Evolutionary conservation across 1,140 invertebrate species (phyloP).

Genomic region (Thereuonema tuberculata): DNA sequence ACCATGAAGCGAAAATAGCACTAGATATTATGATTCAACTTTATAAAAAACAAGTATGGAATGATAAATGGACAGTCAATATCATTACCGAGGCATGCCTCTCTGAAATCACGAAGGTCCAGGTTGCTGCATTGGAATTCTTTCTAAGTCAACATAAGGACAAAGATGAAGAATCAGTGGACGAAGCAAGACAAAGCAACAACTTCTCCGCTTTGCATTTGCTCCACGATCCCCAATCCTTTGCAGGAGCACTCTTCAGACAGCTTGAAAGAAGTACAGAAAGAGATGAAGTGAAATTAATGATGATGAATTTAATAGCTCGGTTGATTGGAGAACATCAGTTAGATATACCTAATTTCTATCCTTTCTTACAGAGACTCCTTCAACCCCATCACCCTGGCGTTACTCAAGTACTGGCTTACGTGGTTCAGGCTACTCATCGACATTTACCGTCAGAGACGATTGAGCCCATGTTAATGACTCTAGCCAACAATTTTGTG

Average conservation of each 20-base stretch:
- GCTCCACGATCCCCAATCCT: conserved; percentile 86
- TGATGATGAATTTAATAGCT: conserved; percentile 89
- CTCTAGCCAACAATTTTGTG: conserved; percentile 95
- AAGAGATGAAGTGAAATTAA: conserved; percentile 89
- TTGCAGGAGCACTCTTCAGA: conserved; percentile 87
- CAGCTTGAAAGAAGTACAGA: conserved; percentile 77
- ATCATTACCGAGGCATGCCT: conserved; percentile 90
- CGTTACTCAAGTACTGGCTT: conserved; percentile 87
- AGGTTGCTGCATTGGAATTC: conserved; percentile 87
- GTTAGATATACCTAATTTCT: conserved; percentile 85
- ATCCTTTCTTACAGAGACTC: conserved; percentile 80
- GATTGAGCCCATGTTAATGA: conserved; percentile 75
- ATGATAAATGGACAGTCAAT: conserved; percentile 95
- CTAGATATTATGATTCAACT: conserved; percentile 91
- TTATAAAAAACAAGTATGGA: conserved; percentile 95
- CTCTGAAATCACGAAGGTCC: conserved; percentile 80
- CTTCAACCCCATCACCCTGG: conserved; percentile 90
- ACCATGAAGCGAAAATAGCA: conserved; percentile 82
- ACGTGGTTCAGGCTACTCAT: conserved; percentile 90
- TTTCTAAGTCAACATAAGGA: conserved; percentile 75
- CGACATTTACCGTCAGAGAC: conserved; percentile 87
- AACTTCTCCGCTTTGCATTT: conserved; percentile 92
- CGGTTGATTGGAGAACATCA: conserved; percentile 90
- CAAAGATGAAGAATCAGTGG: conserved; percentile 61
- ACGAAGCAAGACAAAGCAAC: conserved; percentile 38